A percentile compares a stretch with the other conserved stretches of the same genome.
phyloP scores from a whole-genome alignment of 2,888 invertebrate species.

The Cactoblastis cactorum region DNA sequence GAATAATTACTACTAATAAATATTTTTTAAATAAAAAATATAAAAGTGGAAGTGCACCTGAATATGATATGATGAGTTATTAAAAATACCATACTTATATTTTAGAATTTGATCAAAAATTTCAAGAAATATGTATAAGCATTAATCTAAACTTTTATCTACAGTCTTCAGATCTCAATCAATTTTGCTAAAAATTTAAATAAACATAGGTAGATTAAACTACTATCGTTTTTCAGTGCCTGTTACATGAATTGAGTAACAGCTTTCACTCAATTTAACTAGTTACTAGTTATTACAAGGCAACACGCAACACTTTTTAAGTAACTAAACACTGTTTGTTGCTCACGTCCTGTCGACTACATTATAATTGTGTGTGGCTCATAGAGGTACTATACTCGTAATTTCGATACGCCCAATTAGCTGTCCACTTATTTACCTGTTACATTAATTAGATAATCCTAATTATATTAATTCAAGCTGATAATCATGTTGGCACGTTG shows the following conservation, averaged over 20 bases:
- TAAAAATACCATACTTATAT: too few species aligned
- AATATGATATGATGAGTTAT: too few species aligned
- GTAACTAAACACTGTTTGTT: slow-evolving; percentile 47
- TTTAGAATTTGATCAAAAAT: too few species aligned
- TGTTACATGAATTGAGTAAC: slow-evolving; percentile 63
- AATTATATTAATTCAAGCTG: not conserved
- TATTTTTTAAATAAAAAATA: too few species aligned
- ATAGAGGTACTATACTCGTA: slow-evolving; percentile 14
- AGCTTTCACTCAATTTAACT: slow-evolving; percentile 60
- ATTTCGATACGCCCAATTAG: slow-evolving; percentile 7
- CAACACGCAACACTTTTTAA: slow-evolving; percentile 65
- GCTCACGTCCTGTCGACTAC: slow-evolving; percentile 35
- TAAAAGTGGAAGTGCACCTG: too few species aligned
- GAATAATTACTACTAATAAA: too few species aligned
- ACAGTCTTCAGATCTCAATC: too few species aligned
- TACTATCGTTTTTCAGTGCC: slow-evolving; percentile 40
- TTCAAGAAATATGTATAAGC: too few species aligned
- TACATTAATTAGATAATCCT: not conserved
- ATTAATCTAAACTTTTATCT: too few species aligned
- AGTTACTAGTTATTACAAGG: slow-evolving; percentile 52
- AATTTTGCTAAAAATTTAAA: too few species aligned
- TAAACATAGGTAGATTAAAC: slow-evolving; percentile 40
- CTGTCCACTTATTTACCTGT: not conserved
- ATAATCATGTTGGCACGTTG: not conserved
- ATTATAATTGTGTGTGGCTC: slow-evolving; percentile 25